Base-by-base conservation (phyloP, 2,113 vertebrate species). In the Carassius gibelio region DNA sequence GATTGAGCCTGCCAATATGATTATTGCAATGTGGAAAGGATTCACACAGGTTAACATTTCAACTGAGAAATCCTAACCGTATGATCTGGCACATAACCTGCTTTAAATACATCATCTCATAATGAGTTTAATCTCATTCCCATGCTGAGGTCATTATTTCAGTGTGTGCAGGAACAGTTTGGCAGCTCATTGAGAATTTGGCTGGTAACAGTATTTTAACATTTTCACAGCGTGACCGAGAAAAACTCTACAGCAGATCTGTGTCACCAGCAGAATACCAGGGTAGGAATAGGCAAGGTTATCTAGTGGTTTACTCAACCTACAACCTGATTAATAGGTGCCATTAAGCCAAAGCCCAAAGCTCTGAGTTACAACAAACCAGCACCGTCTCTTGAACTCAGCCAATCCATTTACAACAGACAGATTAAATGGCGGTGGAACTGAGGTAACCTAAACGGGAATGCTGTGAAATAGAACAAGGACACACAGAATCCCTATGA, bases 311-410 rank as follows among this genome's bases (percentile, higher is more conserved):
- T 68, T 68, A 48, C 75, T 84, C 19, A 62, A 79, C 71, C 50
- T 61, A 81, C 14, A 75, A 59, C 64, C 55, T 85, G 79, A 88
- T 85, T 88, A 84, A 88, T 88, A 62, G 87, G 69, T 52, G 42
- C 50, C 83, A 62, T 88, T 88, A 88, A 85, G 74, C 50, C 48
- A 34, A 81, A 77, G 87, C 55, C 79, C 74, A 55, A 84, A 81
- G 57, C 59, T 75, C 77, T 84, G 62, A 68, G 72, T 55, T 34
- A 74, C 59, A 75, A 78, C 75, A 68, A 77, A 84, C 62, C 62
- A n/a, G 50, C 48, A 75, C 34, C 45, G n/a, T 52, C 50, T 76
- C 50, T 84, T 48, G 36, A 76, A 6, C 78, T 26, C 69, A 9
- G 71, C 21, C 69, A n/a, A 81, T 81, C 76, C 38, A 81, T 82